Conservation (phyloP, 2,888 invertebrate genomes). For the Cynaeus angustus region DNA sequence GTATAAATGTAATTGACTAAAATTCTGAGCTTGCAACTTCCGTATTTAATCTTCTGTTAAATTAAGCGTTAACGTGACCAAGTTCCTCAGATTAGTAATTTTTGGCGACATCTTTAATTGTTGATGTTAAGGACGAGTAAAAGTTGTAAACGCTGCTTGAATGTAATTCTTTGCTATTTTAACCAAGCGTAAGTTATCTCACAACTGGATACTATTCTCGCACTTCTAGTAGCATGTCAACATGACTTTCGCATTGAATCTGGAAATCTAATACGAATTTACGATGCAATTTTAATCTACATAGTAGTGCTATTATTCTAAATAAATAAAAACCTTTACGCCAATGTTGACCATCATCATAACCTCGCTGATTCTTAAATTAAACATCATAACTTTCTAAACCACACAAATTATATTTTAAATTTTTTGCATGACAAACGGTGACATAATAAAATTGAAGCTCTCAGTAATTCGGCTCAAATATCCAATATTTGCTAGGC, state of each 20-base stretch:
- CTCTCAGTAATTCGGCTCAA: background rate
- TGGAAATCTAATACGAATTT: background rate
- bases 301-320: background rate
- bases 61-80: no score
- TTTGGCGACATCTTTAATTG: no score
- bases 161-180: no score
- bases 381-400: constrained; percentile 19
- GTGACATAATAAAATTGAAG: background rate
- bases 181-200: no score
- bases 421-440: constrained; percentile 5
- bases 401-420: constrained; percentile 7
- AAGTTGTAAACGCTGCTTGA: no score
- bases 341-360: background rate
- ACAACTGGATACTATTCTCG: no score
- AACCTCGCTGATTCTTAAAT: constrained; percentile 16
- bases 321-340: background rate
- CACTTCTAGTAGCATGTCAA: no score
- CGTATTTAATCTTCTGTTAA: no score
- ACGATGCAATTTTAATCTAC: background rate
- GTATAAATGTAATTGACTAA: no score
- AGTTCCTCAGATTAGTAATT: no score
- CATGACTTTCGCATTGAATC: background rate
- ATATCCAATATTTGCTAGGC: background rate
- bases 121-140: no score
- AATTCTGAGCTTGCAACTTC: no score